Evolutionary conservation across 2,113 vertebrate species (phyloP), one percentile per base, ranked within the genome.

Genomic region (Chaenogobius annularis): DNA sequence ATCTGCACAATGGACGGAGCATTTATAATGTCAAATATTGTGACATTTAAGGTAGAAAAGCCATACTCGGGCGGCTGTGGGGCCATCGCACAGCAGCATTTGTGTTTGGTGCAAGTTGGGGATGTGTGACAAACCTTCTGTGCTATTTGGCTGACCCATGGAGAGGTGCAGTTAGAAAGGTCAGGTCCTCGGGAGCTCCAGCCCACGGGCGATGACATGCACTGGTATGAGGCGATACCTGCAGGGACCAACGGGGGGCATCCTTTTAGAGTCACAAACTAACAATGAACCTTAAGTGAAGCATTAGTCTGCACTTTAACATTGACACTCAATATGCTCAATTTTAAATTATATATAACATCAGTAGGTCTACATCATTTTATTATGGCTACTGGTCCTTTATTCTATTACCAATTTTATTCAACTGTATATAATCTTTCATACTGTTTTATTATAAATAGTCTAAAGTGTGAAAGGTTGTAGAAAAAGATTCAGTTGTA

Each of bases 81-180:
- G 84, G 69, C 55, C 62, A 86, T 80, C 83, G 69, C 70, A 63
- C 66, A 74, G 55, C 68, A 74, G 76, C 35, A 14, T 64, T 68
- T 69, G 22, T 67, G 9, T 70, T 50, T 70, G 47, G 35, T 14
- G 26, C 26, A 50, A 66, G 59, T 23, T 50, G 35, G 75, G 54
- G 1, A 15, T 55, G 31, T 40, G 31, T 37, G 72, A 84, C 85
- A 81, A 92, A 96, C 95, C 95, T 96, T 96, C 86, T 96, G 95
- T 72, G 95, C 94, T 66, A 96, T 95, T 88, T 96, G 95, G 90
- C 94, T 96, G 92, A 96, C 95, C 95, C 95, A 96, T 66, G 95
- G 94, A 66, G 95, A 96, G 71, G 95, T 96, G 83, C 95, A 96
- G 90, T 96, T 96, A 83, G 95, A 96, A 85, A 96, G 94, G 88